Percentiles rank a stretch among this genome's conserved stretches.
phyloP scores from a whole-genome alignment of 2,888 invertebrate genomes.

The Latheticus oryzae region DNA sequence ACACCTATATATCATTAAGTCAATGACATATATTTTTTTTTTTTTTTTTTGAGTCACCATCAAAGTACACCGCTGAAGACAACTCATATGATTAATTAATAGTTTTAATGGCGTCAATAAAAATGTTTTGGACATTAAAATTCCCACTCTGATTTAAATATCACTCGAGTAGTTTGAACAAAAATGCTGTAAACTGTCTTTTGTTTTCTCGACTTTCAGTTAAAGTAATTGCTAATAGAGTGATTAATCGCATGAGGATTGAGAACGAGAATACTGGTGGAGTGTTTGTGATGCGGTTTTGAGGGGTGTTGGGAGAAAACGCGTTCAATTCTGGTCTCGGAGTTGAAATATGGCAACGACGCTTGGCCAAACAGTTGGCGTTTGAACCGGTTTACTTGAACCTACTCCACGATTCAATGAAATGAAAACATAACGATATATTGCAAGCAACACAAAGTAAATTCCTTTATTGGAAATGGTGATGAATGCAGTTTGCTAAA shows the following conservation, averaged over 20 bases:
- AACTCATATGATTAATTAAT: too few species aligned
- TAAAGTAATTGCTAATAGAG: constrained; percentile 29
- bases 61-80: too few species aligned
- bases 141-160: background rate
- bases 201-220: constrained; percentile 3
- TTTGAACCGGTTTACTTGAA: constrained; percentile 41
- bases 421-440: constrained; percentile 52
- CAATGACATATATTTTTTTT: too few species aligned
- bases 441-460: constrained; percentile 29
- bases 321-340: constrained; percentile 9
- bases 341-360: constrained; percentile 29
- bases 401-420: constrained; percentile 50
- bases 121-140: too few species aligned
- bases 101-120: too few species aligned
- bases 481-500: too few species aligned
- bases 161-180: background rate
- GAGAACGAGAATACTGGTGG: constrained; percentile 7
- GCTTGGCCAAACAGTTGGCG: constrained; percentile 40
- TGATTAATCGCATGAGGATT: constrained; percentile 31
- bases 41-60: too few species aligned
- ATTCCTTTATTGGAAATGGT: constrained; percentile 19
- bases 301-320: constrained; percentile 16
- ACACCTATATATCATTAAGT: too few species aligned
- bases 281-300: constrained; percentile 27
- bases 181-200: background rate